A percentile compares a stretch with the other conserved stretches of the same genome.
phyloP scores from a whole-genome alignment of 2,888 invertebrate genomes.

The Pilophorus perplexus region DNA sequence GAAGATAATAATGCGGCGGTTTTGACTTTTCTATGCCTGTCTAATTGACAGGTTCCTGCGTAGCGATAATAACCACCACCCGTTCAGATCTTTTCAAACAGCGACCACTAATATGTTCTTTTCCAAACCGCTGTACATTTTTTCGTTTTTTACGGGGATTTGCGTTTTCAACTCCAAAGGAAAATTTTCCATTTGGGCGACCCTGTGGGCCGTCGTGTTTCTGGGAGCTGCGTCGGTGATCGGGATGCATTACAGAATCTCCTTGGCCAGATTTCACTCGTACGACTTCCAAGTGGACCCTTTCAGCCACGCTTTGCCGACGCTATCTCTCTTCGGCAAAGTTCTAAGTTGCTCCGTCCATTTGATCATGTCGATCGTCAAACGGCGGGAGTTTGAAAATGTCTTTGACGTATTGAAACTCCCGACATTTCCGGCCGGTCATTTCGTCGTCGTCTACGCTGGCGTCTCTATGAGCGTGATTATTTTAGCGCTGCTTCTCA shows the following conservation, averaged over 20 bases:
- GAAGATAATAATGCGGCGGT: no score
- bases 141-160: not conserved
- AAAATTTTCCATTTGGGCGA: not conserved
- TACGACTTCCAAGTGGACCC: not conserved
- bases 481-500: not conserved
- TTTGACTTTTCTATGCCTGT: no score
- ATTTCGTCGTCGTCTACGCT: not conserved
- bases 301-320: slow-evolving; percentile 3
- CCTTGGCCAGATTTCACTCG: not conserved
- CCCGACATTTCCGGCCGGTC: no score
- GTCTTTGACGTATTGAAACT: not conserved
- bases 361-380: not conserved
- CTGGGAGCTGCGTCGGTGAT: not conserved
- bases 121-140: not conserved
- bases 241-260: not conserved
- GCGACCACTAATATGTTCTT: not conserved
- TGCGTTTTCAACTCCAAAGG: not conserved
- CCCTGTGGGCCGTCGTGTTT: not conserved
- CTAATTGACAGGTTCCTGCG: no score
- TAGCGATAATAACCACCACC: no score
- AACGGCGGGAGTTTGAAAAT: not conserved
- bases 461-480: not conserved
- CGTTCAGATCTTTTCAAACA: no score
- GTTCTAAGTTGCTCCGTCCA: not conserved
- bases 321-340: not conserved